phyloP scores from a whole-genome alignment of 2,888 invertebrate species.

The Atrina japonica region DNA sequence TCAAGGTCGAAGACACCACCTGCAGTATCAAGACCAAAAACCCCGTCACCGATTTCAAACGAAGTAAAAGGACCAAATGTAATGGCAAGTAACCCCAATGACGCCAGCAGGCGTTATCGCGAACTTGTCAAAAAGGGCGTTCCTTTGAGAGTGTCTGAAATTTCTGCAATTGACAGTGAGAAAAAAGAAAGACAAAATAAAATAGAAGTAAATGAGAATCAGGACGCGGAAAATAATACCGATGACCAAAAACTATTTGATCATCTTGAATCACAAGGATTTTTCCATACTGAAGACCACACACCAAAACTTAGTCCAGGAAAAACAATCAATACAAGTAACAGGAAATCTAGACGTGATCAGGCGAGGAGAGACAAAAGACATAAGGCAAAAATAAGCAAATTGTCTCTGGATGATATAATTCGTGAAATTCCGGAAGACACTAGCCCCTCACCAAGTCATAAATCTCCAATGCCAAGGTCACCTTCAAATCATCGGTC shows the following conservation, averaged over 20 bases:
- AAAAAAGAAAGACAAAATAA: slow-evolving; percentile 35
- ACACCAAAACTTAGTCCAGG: slow-evolving; percentile 23
- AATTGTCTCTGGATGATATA: slow-evolving; percentile 63
- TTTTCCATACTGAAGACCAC: slow-evolving; percentile 51
- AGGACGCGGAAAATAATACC: slow-evolving; percentile 37
- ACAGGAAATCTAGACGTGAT: slow-evolving; percentile 38
- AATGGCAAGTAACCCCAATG: slow-evolving; percentile 35
- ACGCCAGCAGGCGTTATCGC: slow-evolving; percentile 61
- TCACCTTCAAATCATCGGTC: neutral
- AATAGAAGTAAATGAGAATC: slow-evolving; percentile 11
- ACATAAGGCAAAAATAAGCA: slow-evolving; percentile 42
- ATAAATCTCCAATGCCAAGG: slow-evolving; percentile 39
- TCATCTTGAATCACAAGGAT: slow-evolving; percentile 63
- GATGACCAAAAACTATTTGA: slow-evolving; percentile 59
- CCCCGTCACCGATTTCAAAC: slow-evolving; percentile 15
- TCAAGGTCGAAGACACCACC: too few relatives aligned
- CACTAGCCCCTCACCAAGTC: slow-evolving; percentile 40
- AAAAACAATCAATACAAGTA: slow-evolving; percentile 13
- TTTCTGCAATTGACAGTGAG: slow-evolving; percentile 49
- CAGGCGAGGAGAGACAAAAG: slow-evolving; percentile 24
- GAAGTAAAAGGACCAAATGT: slow-evolving; percentile 40
- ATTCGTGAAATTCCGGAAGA: slow-evolving; percentile 68
- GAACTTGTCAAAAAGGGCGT: slow-evolving; percentile 69
- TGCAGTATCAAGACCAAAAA: slow-evolving; percentile 21
- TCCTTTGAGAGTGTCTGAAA: slow-evolving; percentile 68